Conservation (phyloP, 2,113 vertebrate species). For the Tragelaphus scriptus region DNA sequence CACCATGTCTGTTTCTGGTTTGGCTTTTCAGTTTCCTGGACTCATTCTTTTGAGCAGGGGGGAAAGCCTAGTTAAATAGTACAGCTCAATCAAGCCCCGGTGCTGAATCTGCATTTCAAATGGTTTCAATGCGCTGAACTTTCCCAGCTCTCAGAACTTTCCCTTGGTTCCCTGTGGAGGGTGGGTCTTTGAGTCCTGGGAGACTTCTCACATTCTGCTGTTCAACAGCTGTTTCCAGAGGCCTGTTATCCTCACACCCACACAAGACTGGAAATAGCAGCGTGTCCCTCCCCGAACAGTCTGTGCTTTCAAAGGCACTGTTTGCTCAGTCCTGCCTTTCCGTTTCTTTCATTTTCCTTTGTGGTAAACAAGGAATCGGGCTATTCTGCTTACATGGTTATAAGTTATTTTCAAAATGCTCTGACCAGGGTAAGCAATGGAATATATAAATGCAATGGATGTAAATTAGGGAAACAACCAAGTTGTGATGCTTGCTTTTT, state of each 20-base stretch:
- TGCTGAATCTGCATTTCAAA: not conserved
- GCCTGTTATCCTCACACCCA: slow-evolving; percentile 77
- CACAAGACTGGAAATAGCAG: slow-evolving; percentile 74
- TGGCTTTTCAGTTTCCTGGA: slow-evolving; percentile 24
- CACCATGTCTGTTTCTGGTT: not conserved
- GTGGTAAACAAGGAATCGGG: slow-evolving; percentile 43
- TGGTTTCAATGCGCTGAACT: not conserved
- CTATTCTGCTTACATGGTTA: not conserved
- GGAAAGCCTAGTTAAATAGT: slow-evolving; percentile 21
- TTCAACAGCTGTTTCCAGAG: slow-evolving; percentile 77
- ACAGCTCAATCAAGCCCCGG: slow-evolving; percentile 19
- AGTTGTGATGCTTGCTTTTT: not conserved
- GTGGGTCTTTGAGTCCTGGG: slow-evolving; percentile 54
- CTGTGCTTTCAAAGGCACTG: slow-evolving; percentile 65
- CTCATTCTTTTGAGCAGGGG: slow-evolving; percentile 25
- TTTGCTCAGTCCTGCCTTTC: slow-evolving; percentile 46
- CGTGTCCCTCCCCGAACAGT: slow-evolving; percentile 56
- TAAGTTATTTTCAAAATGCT: slow-evolving; percentile 20
- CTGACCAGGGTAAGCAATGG: not conserved
- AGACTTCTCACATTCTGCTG: slow-evolving; percentile 72
- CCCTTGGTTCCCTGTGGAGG: slow-evolving; percentile 69
- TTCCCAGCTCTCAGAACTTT: slow-evolving; percentile 49
- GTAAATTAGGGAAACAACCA: not conserved
- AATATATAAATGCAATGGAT: not conserved
- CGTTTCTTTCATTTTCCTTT: slow-evolving; percentile 36